phyloP scores from a whole-genome alignment of 2,797 vertebrate species.

The Enteromius trimaculatus region DNA sequence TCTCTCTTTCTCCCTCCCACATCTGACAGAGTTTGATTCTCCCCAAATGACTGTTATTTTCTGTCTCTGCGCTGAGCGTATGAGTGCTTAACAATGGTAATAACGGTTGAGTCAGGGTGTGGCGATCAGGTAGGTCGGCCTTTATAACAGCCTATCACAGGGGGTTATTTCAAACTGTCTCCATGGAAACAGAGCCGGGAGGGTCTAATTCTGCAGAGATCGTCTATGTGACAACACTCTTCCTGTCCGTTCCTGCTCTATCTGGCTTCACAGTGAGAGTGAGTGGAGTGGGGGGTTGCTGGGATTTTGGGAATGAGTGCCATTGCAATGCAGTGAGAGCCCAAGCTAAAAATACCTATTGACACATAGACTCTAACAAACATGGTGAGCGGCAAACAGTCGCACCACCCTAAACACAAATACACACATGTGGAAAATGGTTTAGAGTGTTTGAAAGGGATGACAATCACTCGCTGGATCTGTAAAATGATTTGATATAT shows the following conservation, averaged over 20 bases:
- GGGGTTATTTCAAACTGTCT: slow-evolving; percentile 49
- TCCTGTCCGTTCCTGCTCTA: slow-evolving; percentile 19
- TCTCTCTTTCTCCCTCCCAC: slow-evolving; percentile 25
- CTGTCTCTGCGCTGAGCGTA: slow-evolving; percentile 28
- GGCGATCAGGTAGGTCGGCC: slow-evolving; percentile 39
- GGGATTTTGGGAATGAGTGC: slow-evolving; percentile 70
- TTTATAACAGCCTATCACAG: slow-evolving; percentile 21
- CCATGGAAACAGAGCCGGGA: slow-evolving; percentile 64
- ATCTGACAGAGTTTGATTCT: slow-evolving; percentile 27
- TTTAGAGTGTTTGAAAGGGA: not conserved
- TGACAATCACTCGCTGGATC: not conserved
- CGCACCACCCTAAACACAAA: slow-evolving; percentile 66
- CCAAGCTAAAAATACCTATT: slow-evolving; percentile 80
- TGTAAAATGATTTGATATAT: not conserved
- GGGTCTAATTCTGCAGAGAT: slow-evolving; percentile 55
- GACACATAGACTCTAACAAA: slow-evolving; percentile 79
- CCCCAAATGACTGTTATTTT: slow-evolving; percentile 54
- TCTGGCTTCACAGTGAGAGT: slow-evolving; percentile 60
- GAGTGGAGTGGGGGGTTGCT: slow-evolving; percentile 54
- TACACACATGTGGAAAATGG: slow-evolving; percentile 30
- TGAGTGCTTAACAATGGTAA: slow-evolving; percentile 31
- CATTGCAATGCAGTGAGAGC: slow-evolving; percentile 82
- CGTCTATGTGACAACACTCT: slow-evolving; percentile 43
- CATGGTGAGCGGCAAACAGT: slow-evolving; percentile 72
- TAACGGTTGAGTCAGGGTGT: slow-evolving; percentile 22